phyloP scores from a whole-genome alignment of 2,888 invertebrate species.

The Xylota sylvarum region DNA sequence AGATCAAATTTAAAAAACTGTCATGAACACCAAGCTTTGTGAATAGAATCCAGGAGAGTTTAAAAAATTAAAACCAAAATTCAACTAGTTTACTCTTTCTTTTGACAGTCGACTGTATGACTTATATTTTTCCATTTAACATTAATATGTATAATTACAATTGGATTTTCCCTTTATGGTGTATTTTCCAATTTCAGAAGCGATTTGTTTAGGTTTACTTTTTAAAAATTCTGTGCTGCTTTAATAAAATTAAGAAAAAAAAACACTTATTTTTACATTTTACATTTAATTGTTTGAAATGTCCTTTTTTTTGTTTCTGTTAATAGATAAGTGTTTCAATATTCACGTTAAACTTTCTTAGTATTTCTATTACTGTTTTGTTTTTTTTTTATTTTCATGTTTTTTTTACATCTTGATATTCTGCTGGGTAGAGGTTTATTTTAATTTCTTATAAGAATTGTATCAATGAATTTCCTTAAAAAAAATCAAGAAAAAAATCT shows the following conservation, averaged over 20 bases:
- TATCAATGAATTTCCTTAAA: slow-evolving; percentile 36
- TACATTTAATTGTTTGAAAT: slow-evolving; percentile 41
- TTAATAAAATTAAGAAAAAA: slow-evolving; percentile 44
- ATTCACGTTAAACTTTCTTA: slow-evolving; percentile 41
- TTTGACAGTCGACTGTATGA: slow-evolving; percentile 18
- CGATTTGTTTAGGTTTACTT: slow-evolving; percentile 35
- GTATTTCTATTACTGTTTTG: slow-evolving; percentile 38
- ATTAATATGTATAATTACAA: slow-evolving; percentile 27
- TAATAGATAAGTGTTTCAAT: slow-evolving; percentile 48
- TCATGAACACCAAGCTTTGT: too few relatives aligned
- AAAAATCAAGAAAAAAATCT: slow-evolving; percentile 28
- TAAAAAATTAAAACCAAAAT: too few relatives aligned
- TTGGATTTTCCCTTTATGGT: not conserved
- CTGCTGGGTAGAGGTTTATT: slow-evolving; percentile 61
- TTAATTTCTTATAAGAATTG: slow-evolving; percentile 18
- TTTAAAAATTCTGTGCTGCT: slow-evolving; percentile 45
- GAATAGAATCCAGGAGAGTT: too few relatives aligned
- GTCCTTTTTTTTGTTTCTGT: slow-evolving; percentile 22
- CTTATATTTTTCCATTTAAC: slow-evolving; percentile 1
- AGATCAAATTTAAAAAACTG: too few relatives aligned
- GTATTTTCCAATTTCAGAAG: slow-evolving; percentile 34
- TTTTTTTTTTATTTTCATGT: slow-evolving; percentile 14
- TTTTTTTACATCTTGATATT: slow-evolving; percentile 21
- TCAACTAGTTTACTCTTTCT: too few relatives aligned
- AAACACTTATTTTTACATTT: slow-evolving; percentile 61